Evolutionary conservation across 1,140 invertebrate genomes (phyloP), one percentile per base, ranked within the genome.

Genomic region (Oedothorax gibbosus): DNA sequence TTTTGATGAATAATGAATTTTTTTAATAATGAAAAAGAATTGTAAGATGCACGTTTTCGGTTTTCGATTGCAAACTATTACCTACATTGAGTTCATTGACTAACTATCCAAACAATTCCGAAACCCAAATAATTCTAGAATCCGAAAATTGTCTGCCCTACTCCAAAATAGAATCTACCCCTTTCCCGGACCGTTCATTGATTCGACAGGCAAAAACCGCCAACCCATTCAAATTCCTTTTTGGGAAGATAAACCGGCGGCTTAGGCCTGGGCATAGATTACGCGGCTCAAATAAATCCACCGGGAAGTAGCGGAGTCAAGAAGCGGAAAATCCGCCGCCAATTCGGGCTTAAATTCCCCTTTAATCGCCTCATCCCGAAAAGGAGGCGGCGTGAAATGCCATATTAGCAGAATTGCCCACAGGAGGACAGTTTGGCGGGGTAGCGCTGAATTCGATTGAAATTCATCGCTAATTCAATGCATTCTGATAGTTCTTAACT

Each of bases 391-490:
- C 78, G 78, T 69, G 51, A 81, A 81, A 81, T 81, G 69, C 78
- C 78, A 71, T 81, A 81, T 81, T 81, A 81, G 66, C 77, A 68
- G 77, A 79, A 68, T 75, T 75, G 20, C 72, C 72, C 72, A 75
- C 50, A 35, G 72, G 56, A 75, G 60, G 9, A 14, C 53, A 73
- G 10, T 12, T 12, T 5, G 35, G 9, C 15, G 18, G 7, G 54
- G 53, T 15, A 10, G 2, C 20, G 9, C 10, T 21, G 35, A 35
- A 35, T 2, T 35, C 1, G 35, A 35, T 35, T 35, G n/a, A n/a
- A n/a, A n/a, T n/a, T 65, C 2, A 69, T 69, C 68, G 68, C 50
- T 20, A 35, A 35, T 35, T 35, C 35, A 35, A 35, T 35, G 35
- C n/a, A 35, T 35, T 35, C 35, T 35, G 35, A 35, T 35, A 35